Evolutionary conservation across 2,888 invertebrate genomes (phyloP), one percentile per base, ranked within the genome.

Genomic region (Campoplex nolae): DNA sequence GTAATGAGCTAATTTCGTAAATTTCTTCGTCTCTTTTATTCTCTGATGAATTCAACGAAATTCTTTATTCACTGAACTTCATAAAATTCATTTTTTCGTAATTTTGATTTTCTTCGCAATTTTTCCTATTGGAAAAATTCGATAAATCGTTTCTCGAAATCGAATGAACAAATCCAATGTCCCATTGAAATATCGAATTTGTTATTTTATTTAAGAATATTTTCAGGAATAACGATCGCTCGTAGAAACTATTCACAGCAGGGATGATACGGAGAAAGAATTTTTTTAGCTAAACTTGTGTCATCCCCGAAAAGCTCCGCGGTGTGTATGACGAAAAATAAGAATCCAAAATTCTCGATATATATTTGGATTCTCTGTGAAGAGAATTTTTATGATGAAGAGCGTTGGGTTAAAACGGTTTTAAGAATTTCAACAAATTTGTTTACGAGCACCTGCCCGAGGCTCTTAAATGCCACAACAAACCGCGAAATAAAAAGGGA

Each of bases 401-500:
- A 42, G n/a, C 16, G 67, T 28, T 54, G 48, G 13, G 42, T 28
- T 28, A 32, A n/a, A 28, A 28, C 48, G 16, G n/a, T 62, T 74
- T 70, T 48, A n/a, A 18, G 56, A 74, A 79, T 84, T 23, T 68
- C 48, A 38, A 68, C 65, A 62, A 74, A 79, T 84, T 79, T 68
- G 73, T 80, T 75, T 79, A 79, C 48, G 51, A 68, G 70, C 80
- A 84, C 80, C 84, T 84, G 80, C 42, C 62, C 68, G 51, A 1
- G 45, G 35, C 48, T 75, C 81, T 45, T 83, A 62, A 77, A 83
- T 38, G 83, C 76, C 62, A 58, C 76, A 58, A 65, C 42, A 81
- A 75, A 75, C 68, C 82, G 56, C 56, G 42, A 58, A 68, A 82
- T 68, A 45, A 73, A 75, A 42, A 75, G 54, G 42, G 35, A 82